Percentiles rank a stretch among this genome's conserved stretches.
phyloP scores from a whole-genome alignment of 1,140 invertebrate genomes.

The Anagrus nilaparvatae region DNA sequence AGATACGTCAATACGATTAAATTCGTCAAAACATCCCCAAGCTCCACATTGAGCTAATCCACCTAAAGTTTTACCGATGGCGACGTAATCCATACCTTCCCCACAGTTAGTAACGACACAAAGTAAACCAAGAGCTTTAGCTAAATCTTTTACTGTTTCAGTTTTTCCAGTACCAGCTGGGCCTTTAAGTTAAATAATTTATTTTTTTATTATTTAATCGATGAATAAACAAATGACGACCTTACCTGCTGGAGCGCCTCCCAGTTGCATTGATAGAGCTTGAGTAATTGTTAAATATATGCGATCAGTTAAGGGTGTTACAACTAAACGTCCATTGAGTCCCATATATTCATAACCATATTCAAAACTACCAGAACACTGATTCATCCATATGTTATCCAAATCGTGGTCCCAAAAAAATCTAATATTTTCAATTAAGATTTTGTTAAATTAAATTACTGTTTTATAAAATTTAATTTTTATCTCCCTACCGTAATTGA shows the following conservation, averaged over 20 bases:
- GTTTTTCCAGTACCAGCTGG: conserved; percentile 82
- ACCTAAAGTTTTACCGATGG: conserved; percentile 74
- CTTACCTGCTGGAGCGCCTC: conserved; percentile 71
- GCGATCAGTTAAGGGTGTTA: conserved; percentile 83
- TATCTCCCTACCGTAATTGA: conserved; percentile 49
- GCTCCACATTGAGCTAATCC: conserved; percentile 68
- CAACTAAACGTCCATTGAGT: conserved; percentile 77
- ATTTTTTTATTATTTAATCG: conserved; percentile 7
- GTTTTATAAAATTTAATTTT: not conserved
- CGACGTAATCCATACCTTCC: conserved; percentile 81
- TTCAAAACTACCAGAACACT: conserved; percentile 77
- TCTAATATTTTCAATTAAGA: conserved; percentile 27
- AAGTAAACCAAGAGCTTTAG: conserved; percentile 74
- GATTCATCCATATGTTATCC: conserved; percentile 71
- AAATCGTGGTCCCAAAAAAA: conserved; percentile 81
- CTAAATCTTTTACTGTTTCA: conserved; percentile 82
- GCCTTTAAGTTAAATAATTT: conserved; percentile 33
- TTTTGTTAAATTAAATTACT: not conserved
- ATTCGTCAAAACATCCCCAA: conserved; percentile 87
- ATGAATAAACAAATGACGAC: not conserved
- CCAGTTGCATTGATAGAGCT: conserved; percentile 77
- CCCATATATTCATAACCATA: conserved; percentile 95
- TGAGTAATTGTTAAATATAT: conserved; percentile 88
- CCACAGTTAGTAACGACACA: conserved; percentile 89
- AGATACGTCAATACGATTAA: conserved; percentile 82